Evolutionary conservation across 1,140 invertebrate genomes (phyloP).

Genomic region (Drosophila insularis): DNA sequence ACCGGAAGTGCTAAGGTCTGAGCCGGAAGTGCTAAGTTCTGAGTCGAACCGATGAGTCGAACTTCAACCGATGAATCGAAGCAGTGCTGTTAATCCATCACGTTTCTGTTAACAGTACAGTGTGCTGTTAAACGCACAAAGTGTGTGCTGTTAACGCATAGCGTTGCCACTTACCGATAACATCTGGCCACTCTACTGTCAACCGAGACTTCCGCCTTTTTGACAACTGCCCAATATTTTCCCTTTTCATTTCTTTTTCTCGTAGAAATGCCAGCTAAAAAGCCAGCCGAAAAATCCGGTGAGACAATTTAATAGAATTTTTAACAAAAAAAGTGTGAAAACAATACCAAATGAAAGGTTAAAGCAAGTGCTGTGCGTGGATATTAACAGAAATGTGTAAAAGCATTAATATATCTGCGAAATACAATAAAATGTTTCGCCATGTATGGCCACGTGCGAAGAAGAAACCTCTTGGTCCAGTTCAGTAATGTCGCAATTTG

Average conservation of each 20-base stretch:
- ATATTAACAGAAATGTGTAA: conserved; percentile 19
- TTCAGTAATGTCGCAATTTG: neutral
- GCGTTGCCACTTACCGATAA: neutral
- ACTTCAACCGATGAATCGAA: too few relatives aligned
- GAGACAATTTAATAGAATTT: conserved; percentile 79
- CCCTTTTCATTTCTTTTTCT: conserved; percentile 83
- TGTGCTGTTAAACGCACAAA: conserved; percentile 13
- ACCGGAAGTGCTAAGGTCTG: too few relatives aligned
- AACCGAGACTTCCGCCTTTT: conserved; percentile 71
- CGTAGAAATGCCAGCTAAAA: conserved; percentile 86
- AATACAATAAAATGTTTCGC: conserved; percentile 23
- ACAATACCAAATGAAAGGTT: conserved; percentile 36
- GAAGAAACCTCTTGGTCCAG: conserved; percentile 24
- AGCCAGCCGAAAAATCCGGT: conserved; percentile 87
- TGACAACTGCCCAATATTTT: conserved; percentile 73
- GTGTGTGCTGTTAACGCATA: conserved; percentile 16
- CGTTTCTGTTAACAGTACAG: neutral
- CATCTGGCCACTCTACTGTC: conserved; percentile 59
- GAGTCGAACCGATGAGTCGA: conserved; percentile 4
- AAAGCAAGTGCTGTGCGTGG: conserved; percentile 29
- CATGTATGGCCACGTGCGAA: conserved; percentile 68
- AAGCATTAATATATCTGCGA: conserved; percentile 37
- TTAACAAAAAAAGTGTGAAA: conserved; percentile 46
- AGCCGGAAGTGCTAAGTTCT: too few relatives aligned
- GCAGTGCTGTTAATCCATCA: conserved; percentile 2